A percentile compares a stretch with the other conserved stretches of the same genome.
phyloP scores from a whole-genome alignment of 2,888 invertebrate genomes.

The Agrilus biguttatus region DNA sequence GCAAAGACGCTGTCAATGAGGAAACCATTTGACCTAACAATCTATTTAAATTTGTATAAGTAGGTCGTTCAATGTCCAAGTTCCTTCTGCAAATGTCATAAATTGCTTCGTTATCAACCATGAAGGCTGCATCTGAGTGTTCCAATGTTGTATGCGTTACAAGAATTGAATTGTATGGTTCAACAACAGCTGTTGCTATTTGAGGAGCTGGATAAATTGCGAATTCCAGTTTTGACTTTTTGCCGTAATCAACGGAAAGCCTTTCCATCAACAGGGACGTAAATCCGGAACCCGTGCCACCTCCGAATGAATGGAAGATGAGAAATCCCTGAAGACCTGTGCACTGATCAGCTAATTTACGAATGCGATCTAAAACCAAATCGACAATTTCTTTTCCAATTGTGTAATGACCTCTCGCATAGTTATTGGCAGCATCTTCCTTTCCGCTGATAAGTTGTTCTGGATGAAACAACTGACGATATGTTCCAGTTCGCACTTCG shows the following conservation, averaged over 20 bases:
- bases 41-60: conserved; percentile 49
- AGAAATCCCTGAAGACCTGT: conserved; percentile 44
- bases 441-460: conserved; percentile 72
- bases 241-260: conserved; percentile 7
- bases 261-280: conserved; percentile 36
- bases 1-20: conserved; percentile 44
- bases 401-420: conserved; percentile 70
- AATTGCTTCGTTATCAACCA: conserved; percentile 33
- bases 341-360: conserved; percentile 51
- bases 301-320: conserved; percentile 48
- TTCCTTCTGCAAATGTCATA: conserved; percentile 43
- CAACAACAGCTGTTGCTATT: conserved; percentile 33
- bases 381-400: conserved; percentile 61
- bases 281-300: conserved; percentile 49
- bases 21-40: conserved; percentile 40
- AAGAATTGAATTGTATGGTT: conserved; percentile 48
- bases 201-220: conserved; percentile 8
- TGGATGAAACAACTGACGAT: conserved; percentile 60
- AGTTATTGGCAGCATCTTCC: conserved; percentile 77
- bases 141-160: conserved; percentile 46
- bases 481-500: conserved; percentile 48
- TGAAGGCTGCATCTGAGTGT: conserved; percentile 47
- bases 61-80: conserved; percentile 44
- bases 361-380: conserved; percentile 48
- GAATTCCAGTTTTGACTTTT: conserved; percentile 24